Percentiles rank a stretch among this genome's conserved stretches.
phyloP scores from a whole-genome alignment of 2,888 invertebrate species.

The Watsonalla binaria region DNA sequence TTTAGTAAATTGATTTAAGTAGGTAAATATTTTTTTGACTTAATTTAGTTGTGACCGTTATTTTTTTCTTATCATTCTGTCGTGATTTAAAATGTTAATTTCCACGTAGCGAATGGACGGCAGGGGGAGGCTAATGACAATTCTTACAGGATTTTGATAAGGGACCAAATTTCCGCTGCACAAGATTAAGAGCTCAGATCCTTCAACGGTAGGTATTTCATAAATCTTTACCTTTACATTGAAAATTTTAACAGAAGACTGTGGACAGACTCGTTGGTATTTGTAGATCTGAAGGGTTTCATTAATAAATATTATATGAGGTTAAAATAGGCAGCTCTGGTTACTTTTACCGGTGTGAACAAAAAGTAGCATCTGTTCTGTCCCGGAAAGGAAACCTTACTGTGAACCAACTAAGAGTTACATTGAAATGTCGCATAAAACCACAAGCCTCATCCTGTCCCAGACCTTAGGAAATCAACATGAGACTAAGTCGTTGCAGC shows the following conservation, averaged over 20 bases:
- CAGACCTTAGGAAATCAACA: constrained; percentile 9
- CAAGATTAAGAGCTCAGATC: constrained; percentile 18
- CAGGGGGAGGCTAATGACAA: constrained; percentile 30
- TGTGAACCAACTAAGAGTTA: background rate
- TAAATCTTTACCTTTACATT: too few species aligned
- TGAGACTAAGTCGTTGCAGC: constrained; percentile 9
- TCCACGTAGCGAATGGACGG: constrained; percentile 16
- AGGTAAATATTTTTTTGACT: too few species aligned
- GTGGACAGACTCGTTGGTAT: background rate
- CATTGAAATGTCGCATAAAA: constrained; percentile 21
- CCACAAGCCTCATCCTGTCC: constrained; percentile 41
- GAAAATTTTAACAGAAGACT: background rate
- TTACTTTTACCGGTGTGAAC: background rate
- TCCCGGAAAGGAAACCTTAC: constrained; percentile 3
- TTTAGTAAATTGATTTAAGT: too few species aligned
- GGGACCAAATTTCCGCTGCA: constrained; percentile 44
- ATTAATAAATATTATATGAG: too few species aligned
- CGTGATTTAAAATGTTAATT: constrained; percentile 23
- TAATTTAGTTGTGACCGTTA: too few species aligned
- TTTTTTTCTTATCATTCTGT: background rate
- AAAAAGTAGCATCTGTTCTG: background rate
- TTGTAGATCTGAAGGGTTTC: background rate
- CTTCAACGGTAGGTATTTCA: background rate
- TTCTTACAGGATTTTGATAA: constrained; percentile 38
- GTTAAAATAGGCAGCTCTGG: background rate